Conservation (phyloP, 1,140 invertebrate species). For the Musca vetustissima region DNA sequence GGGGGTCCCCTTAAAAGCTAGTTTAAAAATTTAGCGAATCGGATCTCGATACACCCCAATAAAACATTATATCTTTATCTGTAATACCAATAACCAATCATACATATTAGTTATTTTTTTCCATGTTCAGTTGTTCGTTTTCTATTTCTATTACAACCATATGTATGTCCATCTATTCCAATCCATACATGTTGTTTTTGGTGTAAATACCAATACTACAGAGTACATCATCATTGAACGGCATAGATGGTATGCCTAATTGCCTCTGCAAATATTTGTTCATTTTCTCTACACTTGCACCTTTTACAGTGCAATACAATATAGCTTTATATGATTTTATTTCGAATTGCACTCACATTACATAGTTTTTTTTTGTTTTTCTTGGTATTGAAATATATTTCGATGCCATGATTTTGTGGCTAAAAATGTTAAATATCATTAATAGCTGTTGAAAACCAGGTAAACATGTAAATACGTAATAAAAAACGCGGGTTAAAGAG, state of each 20-base stretch:
- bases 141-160: background rate
- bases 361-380: background rate
- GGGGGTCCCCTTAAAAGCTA: too few species aligned
- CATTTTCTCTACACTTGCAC: constrained; percentile 12
- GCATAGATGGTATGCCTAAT: background rate
- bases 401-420: background rate
- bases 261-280: constrained; percentile 15
- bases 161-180: background rate
- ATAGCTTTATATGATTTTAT: background rate
- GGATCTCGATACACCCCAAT: too few species aligned
- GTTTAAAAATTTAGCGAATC: too few species aligned
- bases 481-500: too few species aligned
- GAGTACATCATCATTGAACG: too few species aligned
- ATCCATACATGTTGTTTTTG: background rate
- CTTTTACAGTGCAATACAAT: background rate
- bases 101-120: background rate
- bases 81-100: too few species aligned
- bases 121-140: too few species aligned
- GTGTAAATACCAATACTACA: background rate
- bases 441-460: too few species aligned
- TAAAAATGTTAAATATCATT: background rate
- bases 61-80: too few species aligned
- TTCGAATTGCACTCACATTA: background rate
- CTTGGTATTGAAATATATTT: background rate
- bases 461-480: too few species aligned